These are phyloP conservation scores for Campoplex nolae DNA, from an alignment of 2,888 invertebrate genomes.

Conservation along the genomic window DNA sequence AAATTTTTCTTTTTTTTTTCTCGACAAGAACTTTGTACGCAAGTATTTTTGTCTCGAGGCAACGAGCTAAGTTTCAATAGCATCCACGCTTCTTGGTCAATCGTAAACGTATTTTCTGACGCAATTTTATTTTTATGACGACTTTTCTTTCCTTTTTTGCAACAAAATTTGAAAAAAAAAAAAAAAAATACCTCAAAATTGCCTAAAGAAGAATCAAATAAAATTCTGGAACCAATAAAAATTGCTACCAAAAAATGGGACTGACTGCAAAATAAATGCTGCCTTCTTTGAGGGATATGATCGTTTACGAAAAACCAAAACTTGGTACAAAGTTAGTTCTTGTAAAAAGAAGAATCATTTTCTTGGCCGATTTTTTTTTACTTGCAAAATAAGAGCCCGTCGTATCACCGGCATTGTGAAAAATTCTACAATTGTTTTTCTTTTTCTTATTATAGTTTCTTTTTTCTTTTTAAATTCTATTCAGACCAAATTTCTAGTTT, in stretches of 20 bases:
- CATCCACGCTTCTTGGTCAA: neutral
- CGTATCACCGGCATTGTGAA: neutral
- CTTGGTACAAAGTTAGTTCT: conserved; percentile 5
- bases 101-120: neutral
- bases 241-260: too few relatives aligned
- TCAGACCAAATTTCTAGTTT: neutral
- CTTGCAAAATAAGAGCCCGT: neutral
- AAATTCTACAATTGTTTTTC: neutral
- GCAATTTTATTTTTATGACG: neutral
- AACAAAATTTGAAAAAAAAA: neutral
- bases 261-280: neutral
- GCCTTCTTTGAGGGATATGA: neutral
- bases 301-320: neutral
- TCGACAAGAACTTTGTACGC: neutral
- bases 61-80: neutral
- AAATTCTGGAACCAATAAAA: neutral
- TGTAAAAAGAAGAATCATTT: neutral
- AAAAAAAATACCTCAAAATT: neutral
- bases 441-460: neutral
- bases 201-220: neutral
- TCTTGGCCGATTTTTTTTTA: conserved; percentile 5
- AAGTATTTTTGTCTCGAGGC: neutral
- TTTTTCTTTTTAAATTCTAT: neutral
- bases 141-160: neutral
- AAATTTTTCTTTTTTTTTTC: conserved; percentile 15